phyloP scores from a whole-genome alignment of 2,888 invertebrate species.

The Zaprionus obscuricornis region DNA sequence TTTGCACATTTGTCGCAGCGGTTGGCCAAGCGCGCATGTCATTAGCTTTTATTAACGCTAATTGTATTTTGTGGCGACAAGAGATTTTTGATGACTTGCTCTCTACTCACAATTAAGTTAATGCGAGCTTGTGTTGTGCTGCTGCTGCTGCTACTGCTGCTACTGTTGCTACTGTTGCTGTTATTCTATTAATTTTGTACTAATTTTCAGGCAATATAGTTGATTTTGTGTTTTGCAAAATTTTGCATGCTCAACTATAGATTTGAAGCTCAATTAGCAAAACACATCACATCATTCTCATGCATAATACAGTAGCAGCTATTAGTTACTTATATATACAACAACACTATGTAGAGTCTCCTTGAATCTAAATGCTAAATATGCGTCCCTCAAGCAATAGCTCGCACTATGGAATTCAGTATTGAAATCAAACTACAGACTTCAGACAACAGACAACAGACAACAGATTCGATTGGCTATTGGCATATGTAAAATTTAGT shows the following conservation, averaged over 20 bases:
- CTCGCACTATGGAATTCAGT: conserved; percentile 2
- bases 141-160: too few species aligned
- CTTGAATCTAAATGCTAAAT: conserved; percentile 32
- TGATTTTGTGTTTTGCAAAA: too few species aligned
- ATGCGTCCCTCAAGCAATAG: conserved; percentile 23
- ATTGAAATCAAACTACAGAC: conserved; percentile 12
- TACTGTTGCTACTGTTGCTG: too few species aligned
- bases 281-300: too few species aligned
- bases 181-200: too few species aligned
- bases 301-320: background rate
- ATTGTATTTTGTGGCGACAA: conserved; percentile 47
- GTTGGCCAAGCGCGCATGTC: conserved; percentile 39
- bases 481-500: conserved; percentile 47
- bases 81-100: conserved; percentile 3
- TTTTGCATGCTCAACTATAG: too few species aligned
- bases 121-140: background rate
- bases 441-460: too few species aligned
- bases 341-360: background rate
- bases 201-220: too few species aligned
- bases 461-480: conserved; percentile 25
- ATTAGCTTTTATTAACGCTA: conserved; percentile 57
- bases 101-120: conserved; percentile 7
- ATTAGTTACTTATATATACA: background rate
- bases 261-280: too few species aligned
- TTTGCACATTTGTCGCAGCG: conserved; percentile 54